phyloP scores from a whole-genome alignment of 1,140 invertebrate genomes.

The Sitodiplosis mosellana region DNA sequence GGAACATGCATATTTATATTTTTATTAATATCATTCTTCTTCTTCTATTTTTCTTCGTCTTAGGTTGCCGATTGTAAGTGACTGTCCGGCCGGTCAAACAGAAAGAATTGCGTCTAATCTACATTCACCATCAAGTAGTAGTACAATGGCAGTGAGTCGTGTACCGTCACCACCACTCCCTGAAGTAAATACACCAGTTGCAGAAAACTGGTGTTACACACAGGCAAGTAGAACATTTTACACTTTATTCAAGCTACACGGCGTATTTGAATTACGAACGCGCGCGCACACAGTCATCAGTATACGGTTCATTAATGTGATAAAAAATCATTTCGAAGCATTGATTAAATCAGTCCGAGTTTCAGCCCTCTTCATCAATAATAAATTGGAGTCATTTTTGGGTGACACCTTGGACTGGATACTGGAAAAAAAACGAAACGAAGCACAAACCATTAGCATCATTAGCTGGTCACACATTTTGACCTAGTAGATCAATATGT shows the following conservation, averaged over 20 bases:
- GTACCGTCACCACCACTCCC: slow-evolving; percentile 76
- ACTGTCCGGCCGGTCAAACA: slow-evolving; percentile 63
- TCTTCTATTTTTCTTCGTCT: slow-evolving; percentile 18
- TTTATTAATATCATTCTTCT: background rate
- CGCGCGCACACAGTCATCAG: too few species aligned
- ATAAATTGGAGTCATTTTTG: too few species aligned
- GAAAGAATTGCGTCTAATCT: slow-evolving; percentile 62
- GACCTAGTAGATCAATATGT: too few species aligned
- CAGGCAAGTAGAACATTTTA: too few species aligned
- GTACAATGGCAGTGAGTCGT: slow-evolving; percentile 76
- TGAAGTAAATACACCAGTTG: slow-evolving; percentile 82
- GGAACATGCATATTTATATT: too few species aligned
- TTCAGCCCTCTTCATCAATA: too few species aligned
- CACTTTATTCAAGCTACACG: too few species aligned
- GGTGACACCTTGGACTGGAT: too few species aligned
- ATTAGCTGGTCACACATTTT: too few species aligned
- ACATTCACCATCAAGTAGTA: slow-evolving; percentile 34
- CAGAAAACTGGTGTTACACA: slow-evolving; percentile 93
- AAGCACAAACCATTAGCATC: too few species aligned
- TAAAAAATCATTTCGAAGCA: background rate
- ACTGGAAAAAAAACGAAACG: too few species aligned
- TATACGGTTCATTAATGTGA: too few species aligned
- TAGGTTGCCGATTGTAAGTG: slow-evolving; percentile 66
- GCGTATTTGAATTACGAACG: background rate
- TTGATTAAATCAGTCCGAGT: background rate